Evolutionary conservation across 2,888 invertebrate species (phyloP).

Genomic region (Eristalis tenax): DNA sequence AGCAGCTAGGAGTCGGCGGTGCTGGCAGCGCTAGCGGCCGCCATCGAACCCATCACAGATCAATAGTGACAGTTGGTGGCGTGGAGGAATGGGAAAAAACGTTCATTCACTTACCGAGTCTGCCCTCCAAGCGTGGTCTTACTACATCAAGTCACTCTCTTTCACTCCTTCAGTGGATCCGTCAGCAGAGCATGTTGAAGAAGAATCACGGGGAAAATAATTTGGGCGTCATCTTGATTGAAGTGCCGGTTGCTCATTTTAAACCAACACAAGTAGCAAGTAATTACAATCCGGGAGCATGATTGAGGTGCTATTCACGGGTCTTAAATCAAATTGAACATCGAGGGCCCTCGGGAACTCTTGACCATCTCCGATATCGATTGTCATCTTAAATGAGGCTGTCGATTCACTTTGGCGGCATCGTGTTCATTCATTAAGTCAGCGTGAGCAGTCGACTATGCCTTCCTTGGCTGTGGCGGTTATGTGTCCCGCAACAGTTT

Average conservation of each 20-base stretch:
- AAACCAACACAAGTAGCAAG: constrained; percentile 74
- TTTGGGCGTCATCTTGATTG: constrained; percentile 65
- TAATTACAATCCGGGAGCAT: constrained; percentile 73
- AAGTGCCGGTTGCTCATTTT: constrained; percentile 66
- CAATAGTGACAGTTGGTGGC: constrained; percentile 63
- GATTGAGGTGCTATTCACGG: constrained; percentile 69
- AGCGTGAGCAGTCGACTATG: constrained; percentile 29
- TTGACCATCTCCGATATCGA: constrained; percentile 45
- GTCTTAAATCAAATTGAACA: constrained; percentile 61
- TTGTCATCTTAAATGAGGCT: constrained; percentile 63
- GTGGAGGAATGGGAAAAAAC: constrained; percentile 32
- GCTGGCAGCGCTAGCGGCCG: background rate
- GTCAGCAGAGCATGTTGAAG: constrained; percentile 27
- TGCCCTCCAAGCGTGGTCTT: constrained; percentile 47
- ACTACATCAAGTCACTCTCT: constrained; percentile 5
- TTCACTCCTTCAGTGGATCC: constrained; percentile 41
- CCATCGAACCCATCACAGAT: constrained; percentile 61
- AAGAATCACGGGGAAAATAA: constrained; percentile 47
- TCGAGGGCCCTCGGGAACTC: constrained; percentile 39
- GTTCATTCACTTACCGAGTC: background rate
- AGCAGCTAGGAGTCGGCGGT: background rate
- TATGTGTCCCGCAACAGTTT: background rate
- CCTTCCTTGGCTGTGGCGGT: background rate
- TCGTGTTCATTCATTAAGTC: constrained; percentile 52
- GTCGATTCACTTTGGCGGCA: constrained; percentile 60